Conservation (phyloP, 2,888 invertebrate species). For the Auanema freiburgensis region DNA sequence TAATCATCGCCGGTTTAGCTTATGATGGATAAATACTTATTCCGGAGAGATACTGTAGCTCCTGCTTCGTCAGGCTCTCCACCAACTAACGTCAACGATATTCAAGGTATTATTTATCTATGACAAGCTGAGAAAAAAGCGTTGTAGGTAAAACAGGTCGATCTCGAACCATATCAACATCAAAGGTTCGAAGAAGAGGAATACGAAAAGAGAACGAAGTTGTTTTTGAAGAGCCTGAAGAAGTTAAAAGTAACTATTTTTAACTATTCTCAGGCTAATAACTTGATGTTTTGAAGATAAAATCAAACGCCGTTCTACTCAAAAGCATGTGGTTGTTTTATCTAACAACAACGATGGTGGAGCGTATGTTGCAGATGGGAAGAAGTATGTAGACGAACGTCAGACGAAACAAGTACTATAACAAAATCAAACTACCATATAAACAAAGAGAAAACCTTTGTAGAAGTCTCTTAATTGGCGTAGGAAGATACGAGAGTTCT, state of each 20-base stretch:
- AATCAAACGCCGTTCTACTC: not conserved
- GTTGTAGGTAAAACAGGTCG: constrained; percentile 4
- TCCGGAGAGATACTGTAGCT: not conserved
- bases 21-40: not conserved
- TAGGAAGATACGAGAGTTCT: constrained; percentile 83
- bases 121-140: too few relatives aligned
- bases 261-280: too few relatives aligned
- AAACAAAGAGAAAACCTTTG: constrained; percentile 14
- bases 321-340: not conserved
- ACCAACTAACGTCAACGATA: too few relatives aligned
- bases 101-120: too few relatives aligned
- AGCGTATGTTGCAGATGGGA: not conserved
- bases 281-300: too few relatives aligned
- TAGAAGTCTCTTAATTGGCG: constrained; percentile 51
- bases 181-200: constrained; percentile 6
- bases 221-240: constrained; percentile 8
- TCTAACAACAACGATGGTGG: not conserved
- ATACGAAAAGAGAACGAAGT: constrained; percentile 5
- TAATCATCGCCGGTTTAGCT: too few relatives aligned
- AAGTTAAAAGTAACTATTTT: not conserved
- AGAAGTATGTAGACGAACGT: constrained; percentile 1
- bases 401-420: too few relatives aligned
- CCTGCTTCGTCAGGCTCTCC: too few relatives aligned
- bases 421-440: not conserved
- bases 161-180: constrained; percentile 8